Percentiles rank a stretch among this genome's conserved stretches.
Conservation (phyloP, 1,140 invertebrate species). For the Drosophila neocordata region DNA sequence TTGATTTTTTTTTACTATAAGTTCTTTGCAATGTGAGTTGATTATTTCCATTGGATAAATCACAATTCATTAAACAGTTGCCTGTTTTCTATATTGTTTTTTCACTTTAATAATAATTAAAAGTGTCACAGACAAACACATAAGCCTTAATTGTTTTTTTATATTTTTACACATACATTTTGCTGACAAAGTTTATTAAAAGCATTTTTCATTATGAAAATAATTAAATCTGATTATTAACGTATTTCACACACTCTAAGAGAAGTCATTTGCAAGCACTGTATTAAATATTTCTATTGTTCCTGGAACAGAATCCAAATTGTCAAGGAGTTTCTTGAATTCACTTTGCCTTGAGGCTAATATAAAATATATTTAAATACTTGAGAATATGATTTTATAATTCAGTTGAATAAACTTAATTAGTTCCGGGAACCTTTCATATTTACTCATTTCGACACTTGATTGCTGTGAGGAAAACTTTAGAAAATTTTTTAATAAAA, state of each 20-base stretch:
- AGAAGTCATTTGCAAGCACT: neutral
- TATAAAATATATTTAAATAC: no score
- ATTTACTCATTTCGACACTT: no score
- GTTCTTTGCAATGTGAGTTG: neutral
- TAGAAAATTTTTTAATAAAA: no score
- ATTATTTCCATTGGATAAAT: neutral
- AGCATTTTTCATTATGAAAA: constrained; percentile 2
- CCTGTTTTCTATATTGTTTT: neutral
- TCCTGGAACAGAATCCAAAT: neutral
- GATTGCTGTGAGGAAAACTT: no score
- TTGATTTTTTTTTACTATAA: no score
- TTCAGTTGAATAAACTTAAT: no score
- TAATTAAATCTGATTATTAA: constrained; percentile 41
- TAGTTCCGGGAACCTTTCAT: no score
- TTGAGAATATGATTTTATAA: no score
- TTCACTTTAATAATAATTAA: constrained; percentile 2
- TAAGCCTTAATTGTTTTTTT: constrained; percentile 23
- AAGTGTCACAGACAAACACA: neutral
- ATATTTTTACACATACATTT: neutral
- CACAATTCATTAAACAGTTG: neutral
- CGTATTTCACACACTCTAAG: constrained; percentile 18
- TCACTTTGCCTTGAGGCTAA: no score
- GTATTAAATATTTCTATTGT: neutral
- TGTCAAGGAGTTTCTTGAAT: no score
- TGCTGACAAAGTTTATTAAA: constrained; percentile 20